Percentiles rank a stretch among this genome's conserved stretches.
Evolutionary conservation across 2,888 invertebrate species (phyloP).

Genomic region (Agriopis aurantiaria): DNA sequence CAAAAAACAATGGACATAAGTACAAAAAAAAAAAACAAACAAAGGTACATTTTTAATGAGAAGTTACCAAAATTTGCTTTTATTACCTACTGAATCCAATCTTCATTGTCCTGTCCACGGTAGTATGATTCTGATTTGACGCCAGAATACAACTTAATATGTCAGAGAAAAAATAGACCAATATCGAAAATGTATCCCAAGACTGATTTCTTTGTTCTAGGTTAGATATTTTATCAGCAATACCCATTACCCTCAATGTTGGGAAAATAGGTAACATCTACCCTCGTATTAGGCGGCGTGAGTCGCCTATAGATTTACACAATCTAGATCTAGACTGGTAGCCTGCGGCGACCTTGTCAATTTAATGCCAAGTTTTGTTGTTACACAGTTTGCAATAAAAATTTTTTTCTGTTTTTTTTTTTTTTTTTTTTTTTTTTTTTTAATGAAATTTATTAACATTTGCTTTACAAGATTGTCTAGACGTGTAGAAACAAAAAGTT

Average conservation of each 20-base stretch:
- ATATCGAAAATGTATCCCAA: constrained; percentile 30
- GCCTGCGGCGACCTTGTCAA: constrained; percentile 50
- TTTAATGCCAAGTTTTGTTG: constrained; percentile 50
- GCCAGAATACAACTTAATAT: not conserved
- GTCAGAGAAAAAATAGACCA: constrained; percentile 4
- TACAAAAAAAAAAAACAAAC: too few relatives aligned
- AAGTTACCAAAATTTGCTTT: too few relatives aligned
- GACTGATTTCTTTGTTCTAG: constrained; percentile 30
- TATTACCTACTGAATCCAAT: too few relatives aligned
- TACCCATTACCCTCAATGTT: constrained; percentile 43
- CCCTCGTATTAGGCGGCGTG: constrained; percentile 43
- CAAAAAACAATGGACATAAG: too few relatives aligned
- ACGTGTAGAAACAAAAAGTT: too few relatives aligned
- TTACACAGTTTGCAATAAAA: not conserved
- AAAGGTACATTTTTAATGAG: too few relatives aligned
- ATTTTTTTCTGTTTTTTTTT: not conserved
- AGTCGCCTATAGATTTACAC: constrained; percentile 55
- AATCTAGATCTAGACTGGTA: constrained; percentile 59
- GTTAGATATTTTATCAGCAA: constrained; percentile 38
- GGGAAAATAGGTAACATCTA: constrained; percentile 40
- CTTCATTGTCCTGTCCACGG: too few relatives aligned
- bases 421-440: not conserved
- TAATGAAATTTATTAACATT: not conserved
- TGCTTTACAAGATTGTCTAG: not conserved
- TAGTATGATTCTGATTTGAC: too few relatives aligned